These are phyloP conservation scores for Loripinus fragilis DNA, from an alignment of 2,888 invertebrate species.

Conservation along the genomic window DNA sequence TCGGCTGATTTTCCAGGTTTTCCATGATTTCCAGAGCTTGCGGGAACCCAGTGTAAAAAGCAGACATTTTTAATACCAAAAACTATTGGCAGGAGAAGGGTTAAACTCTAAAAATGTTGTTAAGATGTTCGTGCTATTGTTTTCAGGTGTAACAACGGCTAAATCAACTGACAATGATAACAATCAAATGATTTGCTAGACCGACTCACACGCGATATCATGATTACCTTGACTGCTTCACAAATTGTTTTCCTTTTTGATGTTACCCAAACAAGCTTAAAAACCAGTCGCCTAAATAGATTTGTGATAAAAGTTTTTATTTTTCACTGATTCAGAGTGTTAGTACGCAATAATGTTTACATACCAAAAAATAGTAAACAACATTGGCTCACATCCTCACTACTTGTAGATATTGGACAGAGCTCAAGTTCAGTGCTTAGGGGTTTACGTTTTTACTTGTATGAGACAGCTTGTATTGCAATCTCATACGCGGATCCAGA, in stretches of 20 bases:
- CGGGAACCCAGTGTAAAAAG: too few relatives aligned
- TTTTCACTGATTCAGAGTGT: neutral
- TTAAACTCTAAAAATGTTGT: neutral
- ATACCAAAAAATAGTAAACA: too few relatives aligned
- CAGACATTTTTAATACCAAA: too few relatives aligned
- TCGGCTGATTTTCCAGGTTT: too few relatives aligned
- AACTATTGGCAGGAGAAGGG: too few relatives aligned
- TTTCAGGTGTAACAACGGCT: neutral
- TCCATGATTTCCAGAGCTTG: too few relatives aligned
- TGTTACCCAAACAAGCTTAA: constrained; percentile 31
- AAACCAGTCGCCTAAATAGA: constrained; percentile 17
- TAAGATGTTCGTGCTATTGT: constrained; percentile 6
- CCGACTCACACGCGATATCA: constrained; percentile 55
- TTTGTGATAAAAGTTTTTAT: neutral
- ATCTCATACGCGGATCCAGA: too few relatives aligned
- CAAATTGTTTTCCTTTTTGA: constrained; percentile 53
- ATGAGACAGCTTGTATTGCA: too few relatives aligned
- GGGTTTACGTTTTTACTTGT: too few relatives aligned
- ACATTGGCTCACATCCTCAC: too few relatives aligned
- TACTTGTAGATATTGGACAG: too few relatives aligned
- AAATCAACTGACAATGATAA: constrained; percentile 28
- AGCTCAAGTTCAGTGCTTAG: too few relatives aligned
- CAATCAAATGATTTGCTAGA: constrained; percentile 32
- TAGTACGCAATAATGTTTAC: neutral
- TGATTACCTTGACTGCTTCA: constrained; percentile 49